Conservation (phyloP, 2,888 invertebrate genomes). For the Agrilus mali region DNA sequence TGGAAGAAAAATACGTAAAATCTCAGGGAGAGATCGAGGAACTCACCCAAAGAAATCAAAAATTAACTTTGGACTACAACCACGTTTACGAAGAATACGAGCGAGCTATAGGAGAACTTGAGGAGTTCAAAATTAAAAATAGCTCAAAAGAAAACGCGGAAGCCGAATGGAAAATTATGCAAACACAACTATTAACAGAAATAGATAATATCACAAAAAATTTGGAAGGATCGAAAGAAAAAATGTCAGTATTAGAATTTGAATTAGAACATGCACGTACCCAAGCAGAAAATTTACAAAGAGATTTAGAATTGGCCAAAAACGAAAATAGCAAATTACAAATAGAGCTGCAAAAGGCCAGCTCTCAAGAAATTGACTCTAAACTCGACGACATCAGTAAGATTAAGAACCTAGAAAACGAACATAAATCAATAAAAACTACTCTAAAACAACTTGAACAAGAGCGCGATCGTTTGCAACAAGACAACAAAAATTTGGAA, state of each 20-base stretch:
- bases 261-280: no score
- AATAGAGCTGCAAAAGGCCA: background rate
- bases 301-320: background rate
- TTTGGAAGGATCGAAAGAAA: no score
- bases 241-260: no score
- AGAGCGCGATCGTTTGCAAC: constrained; percentile 17
- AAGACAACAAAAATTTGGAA: constrained; percentile 19
- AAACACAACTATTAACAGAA: no score
- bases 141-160: constrained; percentile 15
- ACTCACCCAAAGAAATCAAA: constrained; percentile 20
- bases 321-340: constrained; percentile 3
- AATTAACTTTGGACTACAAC: constrained; percentile 24
- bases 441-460: constrained; percentile 19
- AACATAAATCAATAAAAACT: constrained; percentile 19
- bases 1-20: constrained; percentile 10
- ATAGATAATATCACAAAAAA: no score
- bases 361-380: background rate
- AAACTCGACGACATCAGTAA: constrained; percentile 12
- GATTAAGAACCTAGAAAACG: constrained; percentile 18
- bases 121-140: constrained; percentile 22
- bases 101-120: constrained; percentile 19
- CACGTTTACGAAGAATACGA: constrained; percentile 26
- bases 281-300: background rate
- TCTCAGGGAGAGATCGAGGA: constrained; percentile 20
- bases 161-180: constrained; percentile 2